Evolutionary conservation across 2,113 vertebrate species (phyloP), one percentile per base, ranked within the genome.

Genomic region (Rhodinocichla rosea): DNA sequence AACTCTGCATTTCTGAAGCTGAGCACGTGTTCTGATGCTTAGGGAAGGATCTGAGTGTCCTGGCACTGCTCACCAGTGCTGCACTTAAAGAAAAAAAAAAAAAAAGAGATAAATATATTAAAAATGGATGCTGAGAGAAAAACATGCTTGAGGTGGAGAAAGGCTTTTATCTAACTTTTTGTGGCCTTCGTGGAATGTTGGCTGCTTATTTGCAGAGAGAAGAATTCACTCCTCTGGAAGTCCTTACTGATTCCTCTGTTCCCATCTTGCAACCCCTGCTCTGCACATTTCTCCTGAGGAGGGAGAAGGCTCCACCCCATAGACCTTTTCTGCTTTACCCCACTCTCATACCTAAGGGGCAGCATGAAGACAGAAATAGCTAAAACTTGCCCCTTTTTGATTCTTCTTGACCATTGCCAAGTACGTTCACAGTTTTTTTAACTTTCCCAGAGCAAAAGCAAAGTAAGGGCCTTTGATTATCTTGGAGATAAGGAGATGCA

Each of bases 1-100:
- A 92, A 4, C 21, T 39, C 47, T 57, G n/a, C n/a, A 64, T 88
- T 87, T 92, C 75, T 94, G 56, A 92, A 92, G 57, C n/a, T 81
- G 4, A 80, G 24, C 42, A 50, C 0, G 0, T 88, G 42, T 75
- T 74, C 50, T 80, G 39, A 81, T 95, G 82, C 70, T 3, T 19
- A 75, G 57, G 23, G 16, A 73, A 89, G 39, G 33, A 76, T 76
- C 45, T 87, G 74, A 94, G 27, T 69, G 59, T 67, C 59, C 63
- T 91, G 74, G 78, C 70, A 69, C 71, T 69, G 55, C 30, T 90
- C 30, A 76, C 37, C 22, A 85, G 37, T 3, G 2, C 21, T 83
- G 78, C 81, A 84, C 49, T 91, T 87, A 57, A 42, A 56, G 15
- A 18, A 56, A n/a, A 56, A n/a, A 45, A 49, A 49, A 39, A 52